Evolutionary conservation across 2,797 vertebrate genomes (phyloP).

Genomic region (Gouania willdenowi): DNA sequence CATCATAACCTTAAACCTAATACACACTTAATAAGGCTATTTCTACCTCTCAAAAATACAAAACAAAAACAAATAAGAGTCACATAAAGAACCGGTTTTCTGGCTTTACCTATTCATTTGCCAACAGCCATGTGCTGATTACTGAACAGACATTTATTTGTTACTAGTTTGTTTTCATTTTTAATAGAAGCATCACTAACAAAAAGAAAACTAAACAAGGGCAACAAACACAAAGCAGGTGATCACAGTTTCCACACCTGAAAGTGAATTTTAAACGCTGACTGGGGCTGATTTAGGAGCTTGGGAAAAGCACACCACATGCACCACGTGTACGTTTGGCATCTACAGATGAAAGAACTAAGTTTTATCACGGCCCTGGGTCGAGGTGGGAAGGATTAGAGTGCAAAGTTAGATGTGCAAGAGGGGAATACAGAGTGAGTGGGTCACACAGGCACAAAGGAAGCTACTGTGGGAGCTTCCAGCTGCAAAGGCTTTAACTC

Average conservation of each 20-base stretch:
- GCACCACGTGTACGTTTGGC: no score
- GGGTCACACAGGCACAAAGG: conserved; percentile 59
- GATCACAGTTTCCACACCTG: no score
- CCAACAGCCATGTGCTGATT: conserved; percentile 18
- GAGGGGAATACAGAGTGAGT: conserved; percentile 63
- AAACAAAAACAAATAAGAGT: conserved; percentile 12
- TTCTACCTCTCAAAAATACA: conserved; percentile 3
- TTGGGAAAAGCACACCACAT: no score
- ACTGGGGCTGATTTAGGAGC: no score
- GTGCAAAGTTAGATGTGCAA: conserved; percentile 24
- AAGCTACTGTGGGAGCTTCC: conserved; percentile 65
- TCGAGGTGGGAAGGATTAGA: conserved; percentile 33
- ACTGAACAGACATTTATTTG: conserved; percentile 11
- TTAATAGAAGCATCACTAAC: no score
- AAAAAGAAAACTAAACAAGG: neutral
- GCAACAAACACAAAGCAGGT: conserved; percentile 1
- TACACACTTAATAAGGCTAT: neutral
- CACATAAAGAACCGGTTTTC: conserved; percentile 5
- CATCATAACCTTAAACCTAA: no score
- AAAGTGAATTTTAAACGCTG: no score
- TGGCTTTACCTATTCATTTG: conserved; percentile 15
- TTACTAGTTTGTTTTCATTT: neutral
- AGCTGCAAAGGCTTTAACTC: conserved; percentile 48
- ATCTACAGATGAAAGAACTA: no score
- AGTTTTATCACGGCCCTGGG: no score